Conservation (phyloP, 2,888 invertebrate genomes). For the Tipula confusa region DNA sequence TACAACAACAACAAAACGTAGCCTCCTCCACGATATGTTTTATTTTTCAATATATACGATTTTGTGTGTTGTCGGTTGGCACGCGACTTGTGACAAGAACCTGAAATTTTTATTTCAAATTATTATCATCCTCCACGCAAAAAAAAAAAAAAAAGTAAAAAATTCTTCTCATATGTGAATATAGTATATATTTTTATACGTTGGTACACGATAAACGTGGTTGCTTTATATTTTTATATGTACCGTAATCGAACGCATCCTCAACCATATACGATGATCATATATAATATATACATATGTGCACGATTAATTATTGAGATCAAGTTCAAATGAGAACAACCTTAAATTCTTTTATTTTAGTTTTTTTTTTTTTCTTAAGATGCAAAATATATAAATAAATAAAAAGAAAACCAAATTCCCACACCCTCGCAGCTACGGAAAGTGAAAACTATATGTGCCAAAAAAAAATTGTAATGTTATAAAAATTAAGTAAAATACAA, state of each 20-base stretch:
- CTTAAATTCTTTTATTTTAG: no score
- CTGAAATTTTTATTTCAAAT: slow-evolving; percentile 3
- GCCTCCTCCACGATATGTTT: slow-evolving; percentile 9
- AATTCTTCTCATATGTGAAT: neutral
- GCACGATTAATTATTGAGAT: neutral
- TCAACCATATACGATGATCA: neutral
- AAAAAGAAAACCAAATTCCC: neutral
- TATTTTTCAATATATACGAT: neutral
- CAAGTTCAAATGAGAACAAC: neutral
- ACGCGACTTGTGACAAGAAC: slow-evolving; percentile 12
- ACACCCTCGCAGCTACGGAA: neutral
- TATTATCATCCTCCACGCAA: slow-evolving; percentile 9
- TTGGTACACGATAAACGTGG: neutral
- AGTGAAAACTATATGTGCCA: neutral
- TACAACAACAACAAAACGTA: neutral
- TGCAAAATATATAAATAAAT: neutral
- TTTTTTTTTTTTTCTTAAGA: neutral
- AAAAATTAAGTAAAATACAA: no score
- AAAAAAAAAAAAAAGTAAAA: neutral
- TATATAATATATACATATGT: neutral
- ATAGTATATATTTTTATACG: neutral
- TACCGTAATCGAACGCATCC: neutral
- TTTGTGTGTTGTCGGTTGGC: neutral
- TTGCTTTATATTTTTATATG: neutral
- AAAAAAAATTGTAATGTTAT: neutral